A percentile compares a stretch with the other conserved stretches of the same genome.
phyloP scores from a whole-genome alignment of 2,888 invertebrate genomes.

The Cataglyphis livida region DNA sequence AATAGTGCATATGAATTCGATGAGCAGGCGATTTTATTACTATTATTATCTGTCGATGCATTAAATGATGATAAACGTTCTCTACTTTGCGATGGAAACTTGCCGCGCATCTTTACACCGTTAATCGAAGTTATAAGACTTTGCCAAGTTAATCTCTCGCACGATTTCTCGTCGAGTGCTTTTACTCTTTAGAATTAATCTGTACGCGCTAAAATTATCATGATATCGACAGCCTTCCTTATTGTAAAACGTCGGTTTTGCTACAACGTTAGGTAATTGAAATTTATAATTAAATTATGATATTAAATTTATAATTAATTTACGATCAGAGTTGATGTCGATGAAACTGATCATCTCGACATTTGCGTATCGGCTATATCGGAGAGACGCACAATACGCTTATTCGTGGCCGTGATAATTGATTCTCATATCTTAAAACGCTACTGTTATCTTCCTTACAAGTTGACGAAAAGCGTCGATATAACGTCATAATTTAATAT shows the following conservation, averaged over 20 bases:
- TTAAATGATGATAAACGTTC: constrained; percentile 32
- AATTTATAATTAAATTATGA: constrained; percentile 40
- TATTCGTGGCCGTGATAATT: constrained; percentile 11
- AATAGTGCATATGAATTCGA: not conserved
- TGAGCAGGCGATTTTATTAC: constrained; percentile 45
- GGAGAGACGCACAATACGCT: not conserved
- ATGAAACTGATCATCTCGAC: not conserved
- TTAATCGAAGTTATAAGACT: not conserved
- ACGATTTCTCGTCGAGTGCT: not conserved
- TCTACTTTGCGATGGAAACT: not conserved
- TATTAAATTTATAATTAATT: constrained; percentile 18
- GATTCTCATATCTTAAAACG: not conserved
- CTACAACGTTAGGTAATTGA: constrained; percentile 2
- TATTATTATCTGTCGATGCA: constrained; percentile 45
- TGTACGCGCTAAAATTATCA: not conserved
- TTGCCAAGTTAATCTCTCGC: constrained; percentile 30
- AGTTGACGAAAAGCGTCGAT: constrained; percentile 10
- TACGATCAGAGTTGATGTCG: not conserved
- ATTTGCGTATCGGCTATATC: not conserved
- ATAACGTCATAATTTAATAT: constrained; percentile 14
- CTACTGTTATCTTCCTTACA: constrained; percentile 19
- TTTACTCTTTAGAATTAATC: not conserved
- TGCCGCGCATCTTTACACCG: constrained; percentile 11
- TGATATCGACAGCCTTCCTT: constrained; percentile 23
- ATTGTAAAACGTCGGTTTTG: not conserved